A percentile compares a stretch with the other conserved stretches of the same genome.
phyloP scores from a whole-genome alignment of 2,113 vertebrate genomes.

The Phodopus roborovskii region DNA sequence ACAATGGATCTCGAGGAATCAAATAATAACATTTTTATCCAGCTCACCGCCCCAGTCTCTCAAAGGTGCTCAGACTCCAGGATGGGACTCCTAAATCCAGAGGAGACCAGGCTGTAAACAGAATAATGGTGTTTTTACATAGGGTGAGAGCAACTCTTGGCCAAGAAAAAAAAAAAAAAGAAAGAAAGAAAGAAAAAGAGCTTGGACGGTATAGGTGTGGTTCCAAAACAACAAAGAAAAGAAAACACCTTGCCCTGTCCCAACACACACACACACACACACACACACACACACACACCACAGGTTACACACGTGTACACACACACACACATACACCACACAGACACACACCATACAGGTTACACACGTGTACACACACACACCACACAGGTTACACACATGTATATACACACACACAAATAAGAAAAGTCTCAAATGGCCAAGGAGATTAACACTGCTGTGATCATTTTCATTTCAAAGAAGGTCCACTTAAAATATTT shows the following conservation, averaged over 20 bases:
- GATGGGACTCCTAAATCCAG: neutral
- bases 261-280: neutral
- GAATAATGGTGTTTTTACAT: neutral
- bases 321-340: neutral
- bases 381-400: neutral
- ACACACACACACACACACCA: neutral
- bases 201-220: constrained; percentile 3
- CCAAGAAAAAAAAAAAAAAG: neutral
- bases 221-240: neutral
- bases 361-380: neutral
- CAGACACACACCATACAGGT: neutral
- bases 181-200: neutral
- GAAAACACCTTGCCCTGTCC: neutral
- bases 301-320: neutral
- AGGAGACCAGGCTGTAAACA: neutral
- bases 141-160: neutral
- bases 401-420: neutral
- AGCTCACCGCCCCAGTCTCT: neutral
- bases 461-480: constrained; percentile 77
- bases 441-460: constrained; percentile 57
- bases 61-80: neutral
- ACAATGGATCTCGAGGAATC: neutral
- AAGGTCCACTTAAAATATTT: constrained; percentile 69
- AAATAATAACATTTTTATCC: neutral
- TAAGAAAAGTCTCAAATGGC: neutral